Percentiles rank a stretch among this genome's conserved stretches.
Conservation (phyloP, 1,140 invertebrate genomes). For the Drosophila bifasciata region DNA sequence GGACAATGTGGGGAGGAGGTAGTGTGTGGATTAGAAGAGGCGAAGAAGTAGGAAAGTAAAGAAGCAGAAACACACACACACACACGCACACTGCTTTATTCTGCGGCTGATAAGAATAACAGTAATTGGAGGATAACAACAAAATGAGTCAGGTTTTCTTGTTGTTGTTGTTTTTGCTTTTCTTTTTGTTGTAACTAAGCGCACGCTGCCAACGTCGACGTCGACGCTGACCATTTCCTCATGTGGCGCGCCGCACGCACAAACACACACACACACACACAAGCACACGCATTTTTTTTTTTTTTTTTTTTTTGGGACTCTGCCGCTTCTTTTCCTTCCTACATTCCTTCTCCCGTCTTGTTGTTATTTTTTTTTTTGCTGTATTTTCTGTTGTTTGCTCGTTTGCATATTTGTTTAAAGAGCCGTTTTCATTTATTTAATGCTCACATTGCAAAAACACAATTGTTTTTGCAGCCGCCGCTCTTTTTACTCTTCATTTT, state of each 20-base stretch:
- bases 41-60: conserved; percentile 1
- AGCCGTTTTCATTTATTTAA: conserved; percentile 34
- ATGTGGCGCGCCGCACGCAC: conserved; percentile 56
- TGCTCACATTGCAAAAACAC: conserved; percentile 58
- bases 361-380: conserved; percentile 5
- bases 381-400: background rate
- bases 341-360: conserved; percentile 34
- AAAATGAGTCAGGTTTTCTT: background rate
- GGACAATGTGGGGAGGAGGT: no score
- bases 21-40: background rate
- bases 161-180: background rate
- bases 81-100: background rate
- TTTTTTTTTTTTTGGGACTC: conserved; percentile 46
- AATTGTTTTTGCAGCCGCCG: conserved; percentile 1
- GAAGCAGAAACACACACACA: background rate
- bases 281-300: conserved; percentile 39
- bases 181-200: conserved; percentile 52
- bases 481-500: conserved; percentile 49
- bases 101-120: background rate
- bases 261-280: conserved; percentile 49
- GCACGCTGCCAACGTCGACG: conserved; percentile 14
- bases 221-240: conserved; percentile 43
- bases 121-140: conserved; percentile 19
- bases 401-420: conserved; percentile 18
- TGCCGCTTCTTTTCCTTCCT: conserved; percentile 47